phyloP scores from a whole-genome alignment of 2,797 vertebrate genomes.

The Silurus aristotelis region DNA sequence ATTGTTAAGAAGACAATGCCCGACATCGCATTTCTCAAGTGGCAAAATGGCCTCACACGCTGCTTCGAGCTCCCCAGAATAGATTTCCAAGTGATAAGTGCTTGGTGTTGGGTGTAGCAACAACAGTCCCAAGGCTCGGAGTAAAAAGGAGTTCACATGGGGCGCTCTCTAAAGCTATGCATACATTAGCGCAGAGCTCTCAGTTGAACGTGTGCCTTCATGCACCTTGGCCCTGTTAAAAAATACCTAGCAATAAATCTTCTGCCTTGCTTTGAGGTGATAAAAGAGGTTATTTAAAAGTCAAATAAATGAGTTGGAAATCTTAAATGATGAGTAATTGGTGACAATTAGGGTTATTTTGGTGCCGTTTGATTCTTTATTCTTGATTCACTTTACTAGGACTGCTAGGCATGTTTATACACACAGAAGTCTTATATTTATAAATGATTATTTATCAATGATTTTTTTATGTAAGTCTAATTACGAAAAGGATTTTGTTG shows the following conservation, averaged over 20 bases:
- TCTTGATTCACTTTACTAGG: constrained; percentile 23
- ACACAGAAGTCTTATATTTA: not conserved
- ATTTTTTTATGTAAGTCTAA: not conserved
- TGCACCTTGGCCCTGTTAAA: constrained; percentile 46
- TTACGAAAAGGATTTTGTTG: not conserved
- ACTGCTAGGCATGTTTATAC: not conserved
- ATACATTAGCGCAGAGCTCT: constrained; percentile 36
- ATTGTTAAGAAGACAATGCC: constrained; percentile 78
- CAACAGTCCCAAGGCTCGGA: constrained; percentile 11
- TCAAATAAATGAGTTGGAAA: constrained; percentile 36
- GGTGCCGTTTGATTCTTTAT: constrained; percentile 15
- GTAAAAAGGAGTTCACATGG: constrained; percentile 39
- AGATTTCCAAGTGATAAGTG: constrained; percentile 48
- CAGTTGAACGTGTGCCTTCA: constrained; percentile 52
- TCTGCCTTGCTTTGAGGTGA: constrained; percentile 27
- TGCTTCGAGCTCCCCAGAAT: constrained; percentile 61
- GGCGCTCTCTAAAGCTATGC: constrained; percentile 38
- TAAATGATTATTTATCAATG: not conserved
- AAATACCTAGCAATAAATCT: constrained; percentile 51
- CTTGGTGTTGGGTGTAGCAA: constrained; percentile 38
- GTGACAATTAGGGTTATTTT: constrained; percentile 47
- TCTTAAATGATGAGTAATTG: constrained; percentile 51
- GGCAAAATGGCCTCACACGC: constrained; percentile 66
- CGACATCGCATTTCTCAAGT: constrained; percentile 66
- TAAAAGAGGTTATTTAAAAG: constrained; percentile 49